Base-by-base conservation (phyloP, 2,888 invertebrate species). In the Hydrotaea cyrtoneurina region DNA sequence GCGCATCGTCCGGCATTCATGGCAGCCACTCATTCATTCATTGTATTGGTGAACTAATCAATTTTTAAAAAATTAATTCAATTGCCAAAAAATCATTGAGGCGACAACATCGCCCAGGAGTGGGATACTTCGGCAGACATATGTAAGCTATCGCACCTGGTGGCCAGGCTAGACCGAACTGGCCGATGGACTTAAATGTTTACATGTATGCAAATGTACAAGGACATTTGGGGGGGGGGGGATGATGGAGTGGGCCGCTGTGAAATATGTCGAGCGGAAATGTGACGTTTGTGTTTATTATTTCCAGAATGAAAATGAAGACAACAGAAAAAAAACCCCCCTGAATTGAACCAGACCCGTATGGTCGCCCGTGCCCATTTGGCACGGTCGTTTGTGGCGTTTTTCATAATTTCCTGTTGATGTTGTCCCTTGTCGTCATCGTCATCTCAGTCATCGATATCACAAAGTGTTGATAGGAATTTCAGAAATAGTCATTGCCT, bases 11-110 rank as follows among this genome's bases (percentile, higher is more conserved):
- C 31, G 31, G 64, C 31, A 19, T n/a, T n/a, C n/a, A n/a, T n/a
- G 62, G 62, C n/a, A n/a, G n/a, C n/a, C n/a, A n/a, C 15, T 50
- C 50, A 50, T 15, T 50, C 50, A 50, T 50, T 80, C 66, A 77
- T 79, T 77, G 66, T 80, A 43, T 73, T 66, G 76, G 50, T 53
- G 76, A 83, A 89, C 91, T 92, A 91, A 92, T 92, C 90, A 92
- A 91, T 92, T 91, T 91, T 91, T 89, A 91, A 91, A 90, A 89
- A 91, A 91, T 92, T 91, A 92, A 92, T 92, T 92, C 91, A 91
- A 92, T 92, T 90, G 89, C 89, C 90, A 89, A 89, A 89, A 89
- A 91, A 86, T 89, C 92, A 91, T 88, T 91, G 89, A 91, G 89
- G 89, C 92, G 87, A 2, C 50, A 3, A n/a, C 50, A 8, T 39